Base-by-base conservation (phyloP, 2,113 vertebrate genomes). In the chimpanzee (Pan troglodytes) region DNA sequence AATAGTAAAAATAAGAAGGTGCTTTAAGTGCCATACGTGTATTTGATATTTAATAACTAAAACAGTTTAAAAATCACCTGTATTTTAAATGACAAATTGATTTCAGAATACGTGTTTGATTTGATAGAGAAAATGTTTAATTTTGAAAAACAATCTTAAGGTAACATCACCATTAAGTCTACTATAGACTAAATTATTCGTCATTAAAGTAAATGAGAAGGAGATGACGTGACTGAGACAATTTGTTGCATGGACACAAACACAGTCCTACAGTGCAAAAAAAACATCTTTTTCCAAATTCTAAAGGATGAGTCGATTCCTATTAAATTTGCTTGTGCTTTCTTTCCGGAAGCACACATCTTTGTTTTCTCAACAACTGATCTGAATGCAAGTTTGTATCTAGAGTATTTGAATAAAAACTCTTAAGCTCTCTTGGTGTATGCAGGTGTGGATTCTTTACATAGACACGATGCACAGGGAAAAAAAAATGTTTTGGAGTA, bases 401-500 rank as follows among this genome's bases (percentile, higher is more conserved):
- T 88, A 91, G 81, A 83, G 38, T 20, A 98, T 98, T 98, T 98
- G 97, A 97, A 98, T 98, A 97, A 97, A 96, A 96, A 86, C 96
- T 96, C 94, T 94, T 94, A 18, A 75, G 92, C 78, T 76, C 80
- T 73, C 94, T 84, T 79, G 43, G 85, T 87, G 55, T 61, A 83
- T 48, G 59, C 98, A 98, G 97, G 95, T 97, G 97, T 81, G 48
- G 72, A n/a, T 30, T 97, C 97, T 95, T 97, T 97, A 97, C 93
- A 97, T 86, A 97, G 90, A 97, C 92, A 94, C 86, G 70, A n/a
- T 23, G 43, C 67, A n/a, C 18, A n/a, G 3, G 10, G 10, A 2
- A 10, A 5, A 13, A 13, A 30, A 7, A 40, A 27, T 5, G 5
- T 73, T 82, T 92, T 35, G 38, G 85, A 50, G 5, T 68, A 93